Conservation (phyloP, 2,888 invertebrate species). For the Cerastis leucographa region DNA sequence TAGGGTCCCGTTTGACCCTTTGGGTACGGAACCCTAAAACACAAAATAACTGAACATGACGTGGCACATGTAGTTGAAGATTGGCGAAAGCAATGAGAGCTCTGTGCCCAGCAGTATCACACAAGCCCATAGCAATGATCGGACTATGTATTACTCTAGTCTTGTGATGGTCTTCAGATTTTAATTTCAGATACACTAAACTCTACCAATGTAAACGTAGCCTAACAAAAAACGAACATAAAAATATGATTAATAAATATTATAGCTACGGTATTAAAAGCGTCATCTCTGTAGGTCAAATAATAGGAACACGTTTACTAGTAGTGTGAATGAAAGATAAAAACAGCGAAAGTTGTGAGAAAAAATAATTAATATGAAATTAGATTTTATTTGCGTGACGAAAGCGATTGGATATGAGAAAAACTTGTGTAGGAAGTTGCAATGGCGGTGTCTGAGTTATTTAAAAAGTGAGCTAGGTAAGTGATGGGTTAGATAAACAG, state of each 20-base stretch:
- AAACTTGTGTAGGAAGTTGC: constrained; percentile 46
- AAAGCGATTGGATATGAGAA: constrained; percentile 61
- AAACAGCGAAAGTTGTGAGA: constrained; percentile 62
- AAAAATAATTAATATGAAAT: constrained; percentile 58
- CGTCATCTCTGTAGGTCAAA: constrained; percentile 29
- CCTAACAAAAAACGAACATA: constrained; percentile 12
- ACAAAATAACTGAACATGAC: no score
- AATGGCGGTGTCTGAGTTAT: constrained; percentile 20
- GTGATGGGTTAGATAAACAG: not conserved
- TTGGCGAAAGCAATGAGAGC: not conserved
- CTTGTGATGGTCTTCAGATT: not conserved
- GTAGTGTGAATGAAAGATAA: constrained; percentile 48
- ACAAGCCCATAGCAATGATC: not conserved
- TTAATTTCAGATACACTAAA: not conserved
- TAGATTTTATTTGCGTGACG: constrained; percentile 57
- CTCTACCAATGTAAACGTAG: constrained; percentile 1
- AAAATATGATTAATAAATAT: constrained; percentile 48
- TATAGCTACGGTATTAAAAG: constrained; percentile 35
- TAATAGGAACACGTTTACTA: constrained; percentile 27
- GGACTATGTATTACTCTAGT: not conserved
- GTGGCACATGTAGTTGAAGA: not conserved
- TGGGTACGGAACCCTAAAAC: no score
- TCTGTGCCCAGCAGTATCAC: not conserved
- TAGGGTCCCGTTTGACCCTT: no score
- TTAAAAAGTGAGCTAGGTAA: not conserved